Percentiles rank a stretch among this genome's conserved stretches.
Conservation (phyloP, 2,888 invertebrate genomes). For the Eupithecia dodoneata region DNA sequence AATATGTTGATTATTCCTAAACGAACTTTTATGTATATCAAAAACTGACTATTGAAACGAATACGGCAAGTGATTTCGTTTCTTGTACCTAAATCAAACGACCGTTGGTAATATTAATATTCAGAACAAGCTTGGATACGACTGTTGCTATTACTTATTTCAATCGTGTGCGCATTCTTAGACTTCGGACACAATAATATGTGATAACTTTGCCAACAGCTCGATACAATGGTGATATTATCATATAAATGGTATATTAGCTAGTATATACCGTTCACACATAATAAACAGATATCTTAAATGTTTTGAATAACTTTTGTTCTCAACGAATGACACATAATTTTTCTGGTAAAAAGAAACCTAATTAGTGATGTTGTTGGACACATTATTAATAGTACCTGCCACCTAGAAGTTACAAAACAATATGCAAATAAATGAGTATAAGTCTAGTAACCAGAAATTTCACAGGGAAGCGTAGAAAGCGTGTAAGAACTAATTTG, state of each 20-base stretch:
- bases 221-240: conserved; percentile 56
- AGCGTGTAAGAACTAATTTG: conserved; percentile 33
- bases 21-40: background rate
- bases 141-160: conserved; percentile 52
- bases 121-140: conserved; percentile 43
- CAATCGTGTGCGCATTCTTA: conserved; percentile 46
- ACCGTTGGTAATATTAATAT: conserved; percentile 50
- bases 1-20: background rate
- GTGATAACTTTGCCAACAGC: conserved; percentile 54
- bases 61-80: background rate
- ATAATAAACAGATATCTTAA: background rate
- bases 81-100: conserved; percentile 28
- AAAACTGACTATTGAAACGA: background rate
- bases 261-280: conserved; percentile 11
- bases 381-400: background rate
- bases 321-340: background rate
- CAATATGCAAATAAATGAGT: background rate
- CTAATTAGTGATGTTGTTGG: background rate
- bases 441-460: conserved; percentile 42
- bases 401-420: background rate
- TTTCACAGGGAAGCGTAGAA: conserved; percentile 66
- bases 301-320: background rate
- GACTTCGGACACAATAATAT: conserved; percentile 52
- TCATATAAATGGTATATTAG: conserved; percentile 50
- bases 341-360: background rate